A percentile compares a stretch with the other conserved stretches of the same genome.
Conservation (phyloP, 2,888 invertebrate species). For the Acheta domesticus region DNA sequence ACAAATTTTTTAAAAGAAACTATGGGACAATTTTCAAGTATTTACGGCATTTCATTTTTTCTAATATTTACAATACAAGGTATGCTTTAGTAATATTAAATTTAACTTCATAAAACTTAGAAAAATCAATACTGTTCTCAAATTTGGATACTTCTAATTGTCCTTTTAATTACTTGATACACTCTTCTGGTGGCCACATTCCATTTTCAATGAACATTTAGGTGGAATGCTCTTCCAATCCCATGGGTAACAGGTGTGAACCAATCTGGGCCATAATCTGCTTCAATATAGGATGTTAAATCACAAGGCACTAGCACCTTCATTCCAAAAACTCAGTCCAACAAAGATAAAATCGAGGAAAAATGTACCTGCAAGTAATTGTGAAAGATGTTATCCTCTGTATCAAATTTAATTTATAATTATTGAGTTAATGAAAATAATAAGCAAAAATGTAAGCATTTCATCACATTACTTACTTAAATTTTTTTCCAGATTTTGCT, state of each 20-base stretch:
- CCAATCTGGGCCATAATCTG: conserved; percentile 55
- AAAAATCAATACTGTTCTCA: no score
- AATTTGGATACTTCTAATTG: conserved; percentile 20
- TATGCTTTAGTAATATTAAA: no score
- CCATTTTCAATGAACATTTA: conserved; percentile 53
- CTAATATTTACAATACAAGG: no score
- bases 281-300: conserved; percentile 50
- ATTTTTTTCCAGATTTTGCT: conserved; percentile 52
- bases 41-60: no score
- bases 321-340: conserved; percentile 54
- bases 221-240: conserved; percentile 55
- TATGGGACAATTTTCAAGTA: no score
- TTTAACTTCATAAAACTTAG: no score
- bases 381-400: background rate
- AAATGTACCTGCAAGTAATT: conserved; percentile 48
- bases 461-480: conserved; percentile 46
- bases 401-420: no score
- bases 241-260: conserved; percentile 51
- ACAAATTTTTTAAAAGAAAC: no score
- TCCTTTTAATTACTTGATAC: conserved; percentile 47
- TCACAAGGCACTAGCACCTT: conserved; percentile 53
- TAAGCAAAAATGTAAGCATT: background rate
- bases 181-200: conserved; percentile 49
- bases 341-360: conserved; percentile 52
- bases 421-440: no score